These are phyloP conservation scores for Ennomos fuscantarius DNA, from an alignment of 2,888 invertebrate genomes.

Conservation along the genomic window DNA sequence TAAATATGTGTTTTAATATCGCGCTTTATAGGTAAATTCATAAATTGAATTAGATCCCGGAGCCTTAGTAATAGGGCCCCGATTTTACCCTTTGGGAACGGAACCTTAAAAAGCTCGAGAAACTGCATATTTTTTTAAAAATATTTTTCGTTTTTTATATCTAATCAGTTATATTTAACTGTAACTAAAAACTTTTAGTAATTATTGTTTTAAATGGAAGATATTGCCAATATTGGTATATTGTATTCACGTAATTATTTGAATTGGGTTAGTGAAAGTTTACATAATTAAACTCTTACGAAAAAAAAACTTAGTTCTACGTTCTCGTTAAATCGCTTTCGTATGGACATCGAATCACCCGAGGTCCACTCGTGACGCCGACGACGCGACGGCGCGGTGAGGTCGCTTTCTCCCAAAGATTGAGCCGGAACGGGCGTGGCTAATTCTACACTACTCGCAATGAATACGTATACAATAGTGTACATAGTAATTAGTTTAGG, in stretches of 20 bases:
- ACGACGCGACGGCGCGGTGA: slow-evolving; percentile 15
- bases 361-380: not conserved
- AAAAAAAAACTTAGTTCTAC: slow-evolving; percentile 14
- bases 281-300: slow-evolving; percentile 9
- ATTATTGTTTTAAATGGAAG: too few relatives aligned
- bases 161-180: too few relatives aligned
- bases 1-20: too few relatives aligned
- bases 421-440: slow-evolving; percentile 44
- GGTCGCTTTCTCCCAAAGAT: slow-evolving; percentile 55
- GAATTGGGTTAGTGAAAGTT: slow-evolving; percentile 22
- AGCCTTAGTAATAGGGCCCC: too few relatives aligned
- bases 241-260: too few relatives aligned
- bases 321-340: slow-evolving; percentile 12
- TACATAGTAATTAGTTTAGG: not conserved
- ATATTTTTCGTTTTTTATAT: too few relatives aligned
- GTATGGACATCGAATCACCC: slow-evolving; percentile 3
- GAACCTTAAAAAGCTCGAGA: too few relatives aligned
- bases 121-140: too few relatives aligned
- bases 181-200: too few relatives aligned
- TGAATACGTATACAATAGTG: slow-evolving; percentile 3
- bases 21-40: too few relatives aligned
- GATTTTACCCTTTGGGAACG: too few relatives aligned
- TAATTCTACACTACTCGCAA: slow-evolving; percentile 31
- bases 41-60: too few relatives aligned
- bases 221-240: not conserved